Percentiles rank a stretch among this genome's conserved stretches.
These are phyloP conservation scores for Drosophila tripunctata DNA, from an alignment of 2,888 invertebrate genomes.

Conservation along the genomic window DNA sequence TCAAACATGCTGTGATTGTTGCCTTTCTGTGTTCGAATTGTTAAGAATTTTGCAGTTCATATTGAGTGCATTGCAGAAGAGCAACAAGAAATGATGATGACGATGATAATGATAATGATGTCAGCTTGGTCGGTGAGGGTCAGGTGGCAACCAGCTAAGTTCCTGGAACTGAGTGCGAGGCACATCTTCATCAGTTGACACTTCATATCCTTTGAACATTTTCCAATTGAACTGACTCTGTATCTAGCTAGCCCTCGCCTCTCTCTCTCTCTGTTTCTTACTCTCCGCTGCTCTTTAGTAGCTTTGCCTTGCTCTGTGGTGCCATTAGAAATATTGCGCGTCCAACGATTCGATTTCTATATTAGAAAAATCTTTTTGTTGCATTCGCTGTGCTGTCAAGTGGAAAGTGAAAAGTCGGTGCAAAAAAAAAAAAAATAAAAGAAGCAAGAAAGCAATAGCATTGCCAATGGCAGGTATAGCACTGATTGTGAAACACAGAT, in stretches of 20 bases:
- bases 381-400: slow-evolving; percentile 56
- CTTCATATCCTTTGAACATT: slow-evolving; percentile 75
- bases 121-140: slow-evolving; percentile 12
- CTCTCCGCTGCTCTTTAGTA: neutral
- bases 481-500: slow-evolving; percentile 63
- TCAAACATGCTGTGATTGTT: slow-evolving; percentile 16
- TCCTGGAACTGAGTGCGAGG: slow-evolving; percentile 22
- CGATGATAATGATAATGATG: slow-evolving; percentile 24
- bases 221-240: slow-evolving; percentile 66
- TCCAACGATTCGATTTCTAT: slow-evolving; percentile 66
- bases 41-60: slow-evolving; percentile 4
- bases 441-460: slow-evolving; percentile 10
- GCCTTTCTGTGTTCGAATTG: slow-evolving; percentile 5
- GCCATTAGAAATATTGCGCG: slow-evolving; percentile 76
- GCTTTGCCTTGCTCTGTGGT: slow-evolving; percentile 15
- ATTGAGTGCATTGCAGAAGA: slow-evolving; percentile 20
- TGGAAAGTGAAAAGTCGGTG: slow-evolving; percentile 38
- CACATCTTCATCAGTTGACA: slow-evolving; percentile 67
- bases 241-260: slow-evolving; percentile 1
- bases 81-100: slow-evolving; percentile 8
- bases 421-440: too few relatives aligned
- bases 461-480: slow-evolving; percentile 54
- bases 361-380: slow-evolving; percentile 69
- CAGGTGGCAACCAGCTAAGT: slow-evolving; percentile 4
- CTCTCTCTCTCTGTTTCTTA: neutral